These are phyloP conservation scores for Empis stercorea DNA, from an alignment of 2,888 invertebrate genomes.

Conservation along the genomic window DNA sequence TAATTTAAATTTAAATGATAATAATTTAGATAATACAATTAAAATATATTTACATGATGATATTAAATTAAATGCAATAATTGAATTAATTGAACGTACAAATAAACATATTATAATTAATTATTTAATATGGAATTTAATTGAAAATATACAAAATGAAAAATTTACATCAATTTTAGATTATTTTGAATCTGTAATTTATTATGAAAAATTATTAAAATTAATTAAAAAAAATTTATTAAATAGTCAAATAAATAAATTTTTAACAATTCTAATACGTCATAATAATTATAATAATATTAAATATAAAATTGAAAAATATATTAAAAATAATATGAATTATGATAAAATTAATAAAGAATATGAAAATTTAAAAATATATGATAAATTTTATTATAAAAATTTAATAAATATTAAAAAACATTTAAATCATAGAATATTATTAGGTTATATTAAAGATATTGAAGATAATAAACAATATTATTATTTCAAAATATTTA, in stretches of 20 bases:
- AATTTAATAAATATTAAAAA: neutral
- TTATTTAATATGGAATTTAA: neutral
- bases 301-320: constrained; percentile 1
- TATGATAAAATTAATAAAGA: constrained; percentile 25
- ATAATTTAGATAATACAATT: neutral
- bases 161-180: constrained; percentile 14
- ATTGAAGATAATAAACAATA: neutral
- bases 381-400: neutral
- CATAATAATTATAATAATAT: constrained; percentile 4
- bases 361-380: constrained; percentile 14
- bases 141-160: constrained; percentile 8
- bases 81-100: neutral
- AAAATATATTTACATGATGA: neutral
- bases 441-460: neutral
- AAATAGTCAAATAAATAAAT: constrained; percentile 4
- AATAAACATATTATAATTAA: neutral
- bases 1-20: neutral
- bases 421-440: neutral
- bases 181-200: neutral
- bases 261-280: constrained; percentile 1
- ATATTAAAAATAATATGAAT: neutral
- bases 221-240: neutral
- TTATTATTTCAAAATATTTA: constrained; percentile 13
- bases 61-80: neutral
- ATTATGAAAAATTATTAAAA: neutral